Evolutionary conservation across 92 coral and sea anemone genomes (phyloP), one percentile per base, ranked within the genome.

Genomic region (Ricordea florida): DNA sequence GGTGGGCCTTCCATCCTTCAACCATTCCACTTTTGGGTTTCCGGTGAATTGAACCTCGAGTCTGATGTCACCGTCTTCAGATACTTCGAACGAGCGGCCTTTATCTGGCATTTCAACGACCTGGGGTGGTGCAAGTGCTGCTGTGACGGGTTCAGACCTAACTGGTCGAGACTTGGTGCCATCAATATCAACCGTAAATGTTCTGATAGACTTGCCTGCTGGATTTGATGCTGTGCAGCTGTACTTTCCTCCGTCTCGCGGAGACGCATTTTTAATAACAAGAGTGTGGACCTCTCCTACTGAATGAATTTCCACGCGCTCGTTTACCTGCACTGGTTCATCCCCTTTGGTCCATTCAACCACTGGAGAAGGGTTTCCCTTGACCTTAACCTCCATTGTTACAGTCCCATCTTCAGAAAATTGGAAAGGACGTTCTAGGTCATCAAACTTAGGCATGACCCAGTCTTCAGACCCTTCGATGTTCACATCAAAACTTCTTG

Each of bases 271-370:
- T 71, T 53, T 80, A 76, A 94, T 88, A 22, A 88, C 84, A 53
- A 94, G 70, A n/a, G 74, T 85, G 56, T 81, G 85, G 59, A 76
- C 67, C 41, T 87, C 97, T 24, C 70, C 89, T 44, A 65, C 79
- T 17, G 51, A 79, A 42, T 66, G 58, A n/a, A 88, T 36, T 50
- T 70, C 69, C 47, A 72, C 26, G 33, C 45, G 90, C 11, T 65
- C 76, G 64, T 86, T 86, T 66, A 75, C 86, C 16, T 59, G 66
- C 18, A 94, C 65, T 4, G 91, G 90, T 63, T 73, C 53, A 31
- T 86, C 86, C 44, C 88, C 92, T 61, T 86, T 89, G 46, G 81
- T 78, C 98, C 97, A 94, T 62, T 91, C 90, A 37, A 94, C 80
- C 16, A 73, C 78, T 28, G 97, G 98, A 29, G 66, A 31, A 51